Evolutionary conservation across 2,113 vertebrate genomes (phyloP).

Genomic region (Channa maculata): DNA sequence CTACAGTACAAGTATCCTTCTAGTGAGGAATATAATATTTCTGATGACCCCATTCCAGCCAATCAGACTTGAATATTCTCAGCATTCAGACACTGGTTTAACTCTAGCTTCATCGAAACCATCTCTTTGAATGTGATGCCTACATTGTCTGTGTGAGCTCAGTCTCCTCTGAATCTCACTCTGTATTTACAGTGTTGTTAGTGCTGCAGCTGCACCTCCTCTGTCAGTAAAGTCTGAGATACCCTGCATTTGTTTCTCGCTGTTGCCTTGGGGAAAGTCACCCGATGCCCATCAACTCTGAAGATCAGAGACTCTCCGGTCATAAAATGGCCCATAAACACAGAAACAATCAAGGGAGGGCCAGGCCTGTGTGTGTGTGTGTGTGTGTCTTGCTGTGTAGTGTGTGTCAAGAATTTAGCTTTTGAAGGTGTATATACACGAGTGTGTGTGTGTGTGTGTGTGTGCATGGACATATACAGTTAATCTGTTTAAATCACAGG

Average conservation of each 20-base stretch:
- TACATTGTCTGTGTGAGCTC: neutral
- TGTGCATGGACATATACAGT: too few relatives aligned
- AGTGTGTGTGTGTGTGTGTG: conserved; percentile 2
- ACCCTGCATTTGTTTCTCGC: conserved; percentile 12
- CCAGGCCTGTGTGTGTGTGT: neutral
- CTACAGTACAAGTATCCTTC: neutral
- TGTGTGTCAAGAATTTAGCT: neutral
- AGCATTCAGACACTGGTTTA: neutral
- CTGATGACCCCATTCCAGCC: neutral
- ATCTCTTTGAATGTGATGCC: conserved; percentile 18
- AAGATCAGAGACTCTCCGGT: conserved; percentile 16
- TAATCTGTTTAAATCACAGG: too few relatives aligned
- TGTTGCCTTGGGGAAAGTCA: conserved; percentile 38
- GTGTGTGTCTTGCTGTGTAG: neutral
- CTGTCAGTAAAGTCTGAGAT: conserved; percentile 15
- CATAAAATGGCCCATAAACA: conserved; percentile 62
- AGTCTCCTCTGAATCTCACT: neutral
- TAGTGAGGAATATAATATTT: neutral
- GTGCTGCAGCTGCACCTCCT: neutral
- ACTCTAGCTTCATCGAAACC: neutral
- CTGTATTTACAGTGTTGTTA: conserved; percentile 9
- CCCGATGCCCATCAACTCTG: conserved; percentile 4
- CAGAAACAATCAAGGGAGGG: conserved; percentile 51
- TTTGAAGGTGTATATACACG: conserved; percentile 3
- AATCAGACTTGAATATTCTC: neutral